phyloP scores from a whole-genome alignment of 2,113 vertebrate species.

The Chascanopsetta lugubris region DNA sequence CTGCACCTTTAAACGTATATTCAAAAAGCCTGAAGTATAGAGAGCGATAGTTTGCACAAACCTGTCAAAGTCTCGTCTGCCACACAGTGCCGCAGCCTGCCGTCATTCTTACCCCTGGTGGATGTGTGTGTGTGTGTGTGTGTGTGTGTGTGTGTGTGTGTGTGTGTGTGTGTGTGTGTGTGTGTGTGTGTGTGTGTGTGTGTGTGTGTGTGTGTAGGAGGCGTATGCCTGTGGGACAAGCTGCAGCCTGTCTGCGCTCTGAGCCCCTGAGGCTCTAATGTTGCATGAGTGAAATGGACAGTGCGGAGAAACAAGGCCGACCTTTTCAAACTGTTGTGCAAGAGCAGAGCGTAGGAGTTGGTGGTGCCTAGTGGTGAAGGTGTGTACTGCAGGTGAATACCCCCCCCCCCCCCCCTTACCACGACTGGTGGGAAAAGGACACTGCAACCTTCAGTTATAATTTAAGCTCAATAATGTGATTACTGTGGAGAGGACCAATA shows the following conservation, averaged over 20 bases:
- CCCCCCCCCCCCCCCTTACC: too few relatives aligned
- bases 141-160: background rate
- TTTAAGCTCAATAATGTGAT: too few relatives aligned
- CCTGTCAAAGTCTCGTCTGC: background rate
- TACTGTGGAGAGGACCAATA: too few relatives aligned
- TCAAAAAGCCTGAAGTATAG: slow-evolving; percentile 25
- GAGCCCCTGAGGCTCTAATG: slow-evolving; percentile 6
- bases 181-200: background rate
- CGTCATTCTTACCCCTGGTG: slow-evolving; percentile 1
- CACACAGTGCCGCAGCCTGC: background rate
- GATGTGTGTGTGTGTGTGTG: background rate
- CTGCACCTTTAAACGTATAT: too few relatives aligned
- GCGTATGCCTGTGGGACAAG: slow-evolving; percentile 43
- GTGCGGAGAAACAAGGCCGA: too few relatives aligned
- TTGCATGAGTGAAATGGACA: background rate
- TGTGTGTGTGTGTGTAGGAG: slow-evolving; percentile 5
- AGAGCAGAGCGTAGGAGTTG: too few relatives aligned
- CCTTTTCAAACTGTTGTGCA: background rate
- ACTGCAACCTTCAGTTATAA: too few relatives aligned
- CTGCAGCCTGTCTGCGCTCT: slow-evolving; percentile 29
- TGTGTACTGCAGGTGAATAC: too few relatives aligned
- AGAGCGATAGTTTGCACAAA: too few relatives aligned
- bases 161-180: background rate
- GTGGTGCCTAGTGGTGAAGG: too few relatives aligned
- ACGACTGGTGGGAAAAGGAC: too few relatives aligned